Conservation (phyloP, 2,888 invertebrate genomes). For the Campaea margaritaria region DNA sequence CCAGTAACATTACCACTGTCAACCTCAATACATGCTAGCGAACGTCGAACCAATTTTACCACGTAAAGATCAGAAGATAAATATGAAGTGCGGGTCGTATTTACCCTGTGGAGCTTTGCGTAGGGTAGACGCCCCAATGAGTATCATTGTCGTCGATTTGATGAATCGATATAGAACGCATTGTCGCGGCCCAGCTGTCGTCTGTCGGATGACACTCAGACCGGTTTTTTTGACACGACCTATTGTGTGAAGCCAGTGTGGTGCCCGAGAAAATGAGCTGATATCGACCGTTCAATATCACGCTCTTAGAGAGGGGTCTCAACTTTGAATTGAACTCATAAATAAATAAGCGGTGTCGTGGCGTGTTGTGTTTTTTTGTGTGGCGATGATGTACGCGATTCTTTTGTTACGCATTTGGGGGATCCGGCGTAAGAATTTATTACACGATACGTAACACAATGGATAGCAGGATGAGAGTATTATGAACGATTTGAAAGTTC, state of each 20-base stretch:
- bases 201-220: conserved; percentile 81
- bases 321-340: conserved; percentile 76
- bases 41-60: conserved; percentile 11
- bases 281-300: conserved; percentile 82
- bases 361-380: conserved; percentile 73
- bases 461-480: conserved; percentile 35
- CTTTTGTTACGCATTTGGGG: conserved; percentile 71
- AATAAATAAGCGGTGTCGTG: conserved; percentile 82
- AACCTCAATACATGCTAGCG: conserved; percentile 51
- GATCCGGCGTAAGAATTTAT: conserved; percentile 71
- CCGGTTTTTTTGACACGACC: conserved; percentile 76
- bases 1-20: conserved; percentile 58
- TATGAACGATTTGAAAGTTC: conserved; percentile 47
- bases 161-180: conserved; percentile 76
- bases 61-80: conserved; percentile 44
- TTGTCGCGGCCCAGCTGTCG: conserved; percentile 81
- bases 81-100: conserved; percentile 26
- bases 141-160: conserved; percentile 71
- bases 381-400: conserved; percentile 71
- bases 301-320: conserved; percentile 63
- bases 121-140: conserved; percentile 70
- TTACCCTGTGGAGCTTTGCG: conserved; percentile 54
- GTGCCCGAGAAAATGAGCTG: conserved; percentile 74
- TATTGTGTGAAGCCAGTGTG: conserved; percentile 72
- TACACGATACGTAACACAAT: conserved; percentile 37